A percentile compares a stretch with the other conserved stretches of the same genome.
These are phyloP conservation scores for Apocheima hispidaria DNA, from an alignment of 2,888 invertebrate genomes.

Conservation along the genomic window DNA sequence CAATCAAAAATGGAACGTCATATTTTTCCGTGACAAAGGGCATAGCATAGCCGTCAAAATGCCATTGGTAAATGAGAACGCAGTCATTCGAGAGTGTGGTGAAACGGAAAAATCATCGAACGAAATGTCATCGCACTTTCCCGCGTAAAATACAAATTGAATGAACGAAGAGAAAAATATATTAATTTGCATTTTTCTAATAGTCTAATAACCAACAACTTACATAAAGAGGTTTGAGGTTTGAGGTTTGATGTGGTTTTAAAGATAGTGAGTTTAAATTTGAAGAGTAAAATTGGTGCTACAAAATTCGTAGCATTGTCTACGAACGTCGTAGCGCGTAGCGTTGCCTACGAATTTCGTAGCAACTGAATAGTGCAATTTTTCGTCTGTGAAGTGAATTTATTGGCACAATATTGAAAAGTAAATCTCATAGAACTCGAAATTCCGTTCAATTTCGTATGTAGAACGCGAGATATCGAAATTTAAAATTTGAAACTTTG, in stretches of 20 bases:
- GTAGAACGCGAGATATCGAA: constrained; percentile 49
- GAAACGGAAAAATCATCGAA: constrained; percentile 82
- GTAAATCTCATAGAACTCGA: background rate
- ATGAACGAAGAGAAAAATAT: constrained; percentile 36
- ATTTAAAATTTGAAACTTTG: constrained; percentile 53
- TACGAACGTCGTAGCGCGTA: constrained; percentile 1
- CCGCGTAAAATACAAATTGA: constrained; percentile 53
- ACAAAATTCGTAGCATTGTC: constrained; percentile 23
- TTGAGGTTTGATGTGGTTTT: no score
- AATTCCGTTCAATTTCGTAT: constrained; percentile 42
- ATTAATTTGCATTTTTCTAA: constrained; percentile 27
- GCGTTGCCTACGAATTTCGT: background rate
- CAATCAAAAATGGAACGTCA: constrained; percentile 78
- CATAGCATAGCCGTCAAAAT: constrained; percentile 73
- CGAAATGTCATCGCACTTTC: constrained; percentile 71
- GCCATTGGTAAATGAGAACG: constrained; percentile 84
- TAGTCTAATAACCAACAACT: no score
- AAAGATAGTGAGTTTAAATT: no score
- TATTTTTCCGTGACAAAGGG: constrained; percentile 74
- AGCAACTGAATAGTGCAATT: background rate
- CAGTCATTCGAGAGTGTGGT: constrained; percentile 81
- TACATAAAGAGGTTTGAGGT: no score
- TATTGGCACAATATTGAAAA: background rate
- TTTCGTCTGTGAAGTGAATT: no score
- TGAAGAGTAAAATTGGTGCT: constrained; percentile 2